Base-by-base conservation (phyloP, 2,797 vertebrate species). In the Gymnoscopelus braueri region DNA sequence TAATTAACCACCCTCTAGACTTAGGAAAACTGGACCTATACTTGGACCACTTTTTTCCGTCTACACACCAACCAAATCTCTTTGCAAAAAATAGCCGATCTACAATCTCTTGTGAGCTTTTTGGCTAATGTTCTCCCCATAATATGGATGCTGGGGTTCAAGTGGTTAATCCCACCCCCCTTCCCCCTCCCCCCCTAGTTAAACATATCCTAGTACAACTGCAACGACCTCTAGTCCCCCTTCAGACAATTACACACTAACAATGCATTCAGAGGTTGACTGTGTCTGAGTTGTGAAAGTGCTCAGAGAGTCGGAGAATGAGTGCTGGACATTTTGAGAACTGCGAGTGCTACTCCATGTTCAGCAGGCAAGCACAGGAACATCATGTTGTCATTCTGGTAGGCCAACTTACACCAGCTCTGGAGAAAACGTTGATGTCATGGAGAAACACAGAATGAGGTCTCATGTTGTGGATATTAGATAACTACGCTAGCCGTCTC, bases 401-500 rank as follows among this genome's bases (percentile, higher is more conserved):
- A 64, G 74, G 61, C 57, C 77, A 55, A 73, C 74, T 71, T 61
- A 26, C 72, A 14, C n/a, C 52, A 15, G 52, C 72, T 81, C 26
- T 29, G 26, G 77, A 75, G 65, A 67, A 72, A 74, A 75, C 77
- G 61, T 63, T 78, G 77, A 72, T 82, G 70, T 75, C 74, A 69
- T 71, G 75, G 78, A 83, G 69, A 80, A 85, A 74, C 67, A 47
- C 72, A 77, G 77, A 85, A 75, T 73, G 72, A 78, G 78, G 69
- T 60, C 78, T 85, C 13, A 63, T 44, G 75, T 67, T 81, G 84
- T 83, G 63, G 67, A 35, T 6, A 32, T 51, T 23, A 52, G 82
- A 69, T 71, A 32, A 72, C 60, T 78, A 67, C 69, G 69, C 77
- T 71, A 84, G 77, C 72, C 87, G 84, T 87, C 84, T 70, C 71